Conservation (phyloP, 2,113 vertebrate genomes). For the Gymnogyps californianus region DNA sequence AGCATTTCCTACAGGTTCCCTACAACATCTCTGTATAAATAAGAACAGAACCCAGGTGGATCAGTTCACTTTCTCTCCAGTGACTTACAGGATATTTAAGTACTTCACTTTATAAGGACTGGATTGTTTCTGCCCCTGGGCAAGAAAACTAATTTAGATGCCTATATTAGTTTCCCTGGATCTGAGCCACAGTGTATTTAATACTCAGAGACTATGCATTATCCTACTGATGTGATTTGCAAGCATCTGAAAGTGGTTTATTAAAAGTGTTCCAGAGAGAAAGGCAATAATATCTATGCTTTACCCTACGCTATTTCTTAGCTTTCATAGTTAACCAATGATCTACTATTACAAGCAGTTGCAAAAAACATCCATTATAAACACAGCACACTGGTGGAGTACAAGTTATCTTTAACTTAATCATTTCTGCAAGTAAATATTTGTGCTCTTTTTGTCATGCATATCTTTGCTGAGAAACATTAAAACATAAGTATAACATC, state of each 20-base stretch:
- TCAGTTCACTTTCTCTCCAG: background rate
- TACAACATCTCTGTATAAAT: background rate
- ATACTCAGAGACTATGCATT: background rate
- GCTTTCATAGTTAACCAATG: background rate
- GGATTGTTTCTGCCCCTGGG: background rate
- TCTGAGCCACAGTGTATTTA: background rate
- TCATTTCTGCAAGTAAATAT: background rate
- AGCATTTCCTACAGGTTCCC: background rate
- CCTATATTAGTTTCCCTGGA: background rate
- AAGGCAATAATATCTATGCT: background rate
- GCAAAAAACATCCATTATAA: background rate
- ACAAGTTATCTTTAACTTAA: background rate
- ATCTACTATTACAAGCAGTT: background rate
- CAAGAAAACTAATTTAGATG: conserved; percentile 16
- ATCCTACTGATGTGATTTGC: background rate
- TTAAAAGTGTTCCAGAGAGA: background rate
- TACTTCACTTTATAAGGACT: background rate
- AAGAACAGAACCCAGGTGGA: background rate
- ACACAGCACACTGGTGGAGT: background rate
- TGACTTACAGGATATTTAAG: background rate
- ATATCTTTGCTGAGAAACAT: background rate
- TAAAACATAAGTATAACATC: background rate
- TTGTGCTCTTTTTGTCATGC: background rate
- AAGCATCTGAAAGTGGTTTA: background rate
- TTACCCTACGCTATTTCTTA: background rate